phyloP scores from a whole-genome alignment of 2,888 invertebrate species.

The Habroteleia sp. region DNA sequence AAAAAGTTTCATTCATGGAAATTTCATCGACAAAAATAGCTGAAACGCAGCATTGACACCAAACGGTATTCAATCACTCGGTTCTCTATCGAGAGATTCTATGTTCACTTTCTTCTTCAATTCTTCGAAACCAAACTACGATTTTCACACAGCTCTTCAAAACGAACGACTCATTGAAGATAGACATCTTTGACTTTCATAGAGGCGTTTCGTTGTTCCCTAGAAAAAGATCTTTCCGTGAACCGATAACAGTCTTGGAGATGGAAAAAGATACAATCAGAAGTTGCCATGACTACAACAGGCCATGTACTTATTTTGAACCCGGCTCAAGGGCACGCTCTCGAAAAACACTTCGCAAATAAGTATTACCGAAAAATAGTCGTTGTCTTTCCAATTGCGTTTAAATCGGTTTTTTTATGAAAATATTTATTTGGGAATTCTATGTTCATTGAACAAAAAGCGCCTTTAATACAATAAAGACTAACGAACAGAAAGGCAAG shows the following conservation, averaged over 20 bases:
- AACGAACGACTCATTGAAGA: conserved; percentile 53
- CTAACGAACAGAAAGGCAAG: neutral
- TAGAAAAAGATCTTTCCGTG: conserved; percentile 56
- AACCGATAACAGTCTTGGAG: conserved; percentile 47
- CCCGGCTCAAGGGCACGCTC: conserved; percentile 53
- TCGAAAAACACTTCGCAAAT: conserved; percentile 36
- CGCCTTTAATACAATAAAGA: conserved; percentile 10
- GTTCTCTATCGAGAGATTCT: neutral
- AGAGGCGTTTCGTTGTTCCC: conserved; percentile 56
- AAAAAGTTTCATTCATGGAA: conserved; percentile 3
- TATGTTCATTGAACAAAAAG: conserved; percentile 11
- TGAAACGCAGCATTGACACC: conserved; percentile 18
- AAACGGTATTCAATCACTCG: conserved; percentile 20
- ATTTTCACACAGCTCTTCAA: conserved; percentile 21
- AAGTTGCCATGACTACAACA: conserved; percentile 77
- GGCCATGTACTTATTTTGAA: conserved; percentile 43
- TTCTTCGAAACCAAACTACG: conserved; percentile 21
- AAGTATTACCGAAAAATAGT: conserved; percentile 51
- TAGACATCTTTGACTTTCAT: conserved; percentile 62
- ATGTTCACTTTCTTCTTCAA: conserved; percentile 23
- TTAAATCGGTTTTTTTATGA: conserved; percentile 41
- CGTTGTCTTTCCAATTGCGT: conserved; percentile 36
- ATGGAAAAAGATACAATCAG: conserved; percentile 74
- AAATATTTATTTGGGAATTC: conserved; percentile 39
- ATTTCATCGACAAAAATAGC: conserved; percentile 12